These are phyloP conservation scores for Acanthosepion lycidas DNA, from an alignment of 2,888 invertebrate species.

Conservation along the genomic window DNA sequence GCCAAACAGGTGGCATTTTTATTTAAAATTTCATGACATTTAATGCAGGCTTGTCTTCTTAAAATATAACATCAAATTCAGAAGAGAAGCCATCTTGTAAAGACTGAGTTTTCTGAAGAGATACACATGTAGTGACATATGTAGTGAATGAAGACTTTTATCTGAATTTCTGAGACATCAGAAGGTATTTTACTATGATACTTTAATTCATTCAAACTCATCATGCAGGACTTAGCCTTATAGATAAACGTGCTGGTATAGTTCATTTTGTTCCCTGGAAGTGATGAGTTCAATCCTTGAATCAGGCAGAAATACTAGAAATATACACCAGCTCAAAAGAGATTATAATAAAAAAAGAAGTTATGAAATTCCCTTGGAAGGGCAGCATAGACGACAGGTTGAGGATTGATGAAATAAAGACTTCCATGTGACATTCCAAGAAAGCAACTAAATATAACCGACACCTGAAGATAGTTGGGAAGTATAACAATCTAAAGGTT, in stretches of 20 bases:
- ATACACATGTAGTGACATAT: too few species aligned
- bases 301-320: background rate
- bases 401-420: too few species aligned
- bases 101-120: background rate
- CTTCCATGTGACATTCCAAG: too few species aligned
- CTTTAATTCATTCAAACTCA: background rate
- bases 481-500: too few species aligned
- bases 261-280: background rate
- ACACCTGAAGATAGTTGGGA: too few species aligned
- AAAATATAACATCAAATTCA: background rate
- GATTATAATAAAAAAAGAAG: background rate
- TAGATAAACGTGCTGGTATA: background rate
- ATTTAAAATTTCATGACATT: background rate
- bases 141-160: background rate
- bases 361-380: too few species aligned
- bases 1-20: background rate
- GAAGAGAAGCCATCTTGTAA: background rate
- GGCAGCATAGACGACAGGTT: too few species aligned
- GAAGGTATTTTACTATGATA: background rate
- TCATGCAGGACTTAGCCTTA: background rate
- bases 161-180: background rate
- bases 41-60: background rate
- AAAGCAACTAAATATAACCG: too few species aligned
- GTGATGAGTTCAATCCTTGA: background rate
- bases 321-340: background rate